Evolutionary conservation across 2,888 invertebrate species (phyloP), one percentile per base, ranked within the genome.

Genomic region (Lithosia quadra): DNA sequence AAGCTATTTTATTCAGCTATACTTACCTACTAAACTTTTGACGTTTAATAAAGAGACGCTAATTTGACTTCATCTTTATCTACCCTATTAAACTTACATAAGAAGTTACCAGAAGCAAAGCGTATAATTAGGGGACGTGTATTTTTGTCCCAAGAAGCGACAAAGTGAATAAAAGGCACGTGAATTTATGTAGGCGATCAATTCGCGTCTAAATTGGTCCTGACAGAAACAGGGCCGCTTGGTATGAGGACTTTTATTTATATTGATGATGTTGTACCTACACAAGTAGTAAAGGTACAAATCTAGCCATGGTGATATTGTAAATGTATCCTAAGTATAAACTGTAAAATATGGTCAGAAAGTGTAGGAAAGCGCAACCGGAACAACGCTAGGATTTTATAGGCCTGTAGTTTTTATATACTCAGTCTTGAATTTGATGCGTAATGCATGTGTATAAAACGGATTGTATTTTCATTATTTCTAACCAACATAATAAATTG

Each of bases 161-260:
- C 71, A 81, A 84, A 80, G 80, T 81, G 80, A 84, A 81, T 78
- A 84, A 84, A 84, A 84, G 77, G 73, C 63, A 63, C 65, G 75
- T 69, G 67, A 81, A 86, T 87, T 85, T 83, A 87, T 85, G 82
- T 71, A 66, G 65, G 85, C 81, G 77, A 87, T 87, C 84, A 83
- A 86, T 89, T 86, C 70, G 68, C 61, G 58, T 82, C 83, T 86
- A 87, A 87, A 86, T 88, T 86, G 82, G 84, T 84, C 82, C 78
- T 82, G 86, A 85, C 84, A 78, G 78, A 66, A 60, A 49, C 63
- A 58, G 43, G 24, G 80, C 74, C 77, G 67, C 69, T 56, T 53
- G 69, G 11, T 69, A 74, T 71, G 33, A 24, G 18, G 8, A 0
- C 15, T 34, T 34, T 43, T 53, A 43, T 57, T 13, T 57, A 34